Percentiles rank a stretch among this genome's conserved stretches.
Evolutionary conservation across 2,797 vertebrate species (phyloP).

Genomic region (Gadopsis bispinosus): DNA sequence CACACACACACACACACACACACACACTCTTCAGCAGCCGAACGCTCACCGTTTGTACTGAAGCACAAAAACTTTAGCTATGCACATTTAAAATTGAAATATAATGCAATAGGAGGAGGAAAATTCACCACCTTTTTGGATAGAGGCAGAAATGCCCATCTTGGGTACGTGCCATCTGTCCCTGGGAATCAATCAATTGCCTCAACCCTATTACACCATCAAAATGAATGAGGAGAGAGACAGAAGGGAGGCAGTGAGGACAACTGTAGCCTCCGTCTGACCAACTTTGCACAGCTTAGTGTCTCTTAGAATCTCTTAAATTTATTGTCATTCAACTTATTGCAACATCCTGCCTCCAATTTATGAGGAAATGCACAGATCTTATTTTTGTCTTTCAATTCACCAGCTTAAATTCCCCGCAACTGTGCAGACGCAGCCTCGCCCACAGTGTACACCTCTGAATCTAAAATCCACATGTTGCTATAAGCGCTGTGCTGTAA

Average conservation of each 20-base stretch:
- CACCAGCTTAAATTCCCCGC: too few species aligned
- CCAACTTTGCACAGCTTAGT: constrained; percentile 55
- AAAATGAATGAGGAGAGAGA: constrained; percentile 43
- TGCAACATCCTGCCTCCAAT: constrained; percentile 25
- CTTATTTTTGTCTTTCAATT: constrained; percentile 22
- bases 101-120: constrained; percentile 55
- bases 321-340: constrained; percentile 27
- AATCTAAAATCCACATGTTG: not conserved
- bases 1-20: constrained; percentile 4
- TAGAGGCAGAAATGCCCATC: constrained; percentile 53
- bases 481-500: not conserved
- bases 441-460: not conserved
- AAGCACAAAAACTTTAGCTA: not conserved
- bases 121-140: constrained; percentile 62
- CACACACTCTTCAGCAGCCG: constrained; percentile 15
- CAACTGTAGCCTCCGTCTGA: constrained; percentile 51
- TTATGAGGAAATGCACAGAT: constrained; percentile 17
- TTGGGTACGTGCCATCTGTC: constrained; percentile 73
- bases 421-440: not conserved
- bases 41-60: not conserved
- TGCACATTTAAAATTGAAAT: constrained; percentile 23
- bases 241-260: constrained; percentile 43
- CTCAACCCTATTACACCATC: constrained; percentile 46
- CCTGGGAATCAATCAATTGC: constrained; percentile 68
- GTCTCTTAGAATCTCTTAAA: constrained; percentile 16